A percentile compares a stretch with the other conserved stretches of the same genome.
Evolutionary conservation across 2,888 invertebrate genomes (phyloP).

Genomic region (Hypomecis punctinalis): DNA sequence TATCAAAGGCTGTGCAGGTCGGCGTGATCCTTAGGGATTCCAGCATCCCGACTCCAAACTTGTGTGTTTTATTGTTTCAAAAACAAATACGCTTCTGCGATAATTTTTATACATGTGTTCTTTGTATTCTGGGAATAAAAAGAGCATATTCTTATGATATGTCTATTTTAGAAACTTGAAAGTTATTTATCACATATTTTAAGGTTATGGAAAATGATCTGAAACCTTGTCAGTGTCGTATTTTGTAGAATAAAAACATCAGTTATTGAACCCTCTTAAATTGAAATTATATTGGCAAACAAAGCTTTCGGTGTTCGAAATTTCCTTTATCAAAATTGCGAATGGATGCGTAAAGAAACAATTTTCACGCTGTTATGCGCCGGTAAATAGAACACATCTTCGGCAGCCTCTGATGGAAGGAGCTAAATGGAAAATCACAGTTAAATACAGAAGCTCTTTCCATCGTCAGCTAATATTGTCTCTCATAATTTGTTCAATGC

Average conservation of each 20-base stretch:
- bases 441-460: constrained; percentile 53
- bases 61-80: constrained; percentile 55
- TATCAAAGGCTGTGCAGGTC: constrained; percentile 69
- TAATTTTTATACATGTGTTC: constrained; percentile 25
- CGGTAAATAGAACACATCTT: constrained; percentile 54
- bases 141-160: neutral
- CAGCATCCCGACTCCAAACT: constrained; percentile 56
- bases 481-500: constrained; percentile 35
- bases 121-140: constrained; percentile 4
- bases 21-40: constrained; percentile 58
- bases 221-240: neutral
- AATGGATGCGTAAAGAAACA: constrained; percentile 49
- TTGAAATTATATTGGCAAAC: constrained; percentile 51
- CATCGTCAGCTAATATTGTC: constrained; percentile 51
- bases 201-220: too few relatives aligned
- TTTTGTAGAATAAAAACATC: constrained; percentile 21
- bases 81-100: constrained; percentile 27
- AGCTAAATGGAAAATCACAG: constrained; percentile 61
- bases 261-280: constrained; percentile 41
- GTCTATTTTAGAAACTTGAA: too few relatives aligned
- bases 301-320: constrained; percentile 42
- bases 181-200: too few relatives aligned
- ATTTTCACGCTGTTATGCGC: constrained; percentile 51
- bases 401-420: constrained; percentile 51
- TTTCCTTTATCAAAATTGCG: constrained; percentile 47